Base-by-base conservation (phyloP, 2,797 vertebrate genomes). In the Oryzias sinensis region DNA sequence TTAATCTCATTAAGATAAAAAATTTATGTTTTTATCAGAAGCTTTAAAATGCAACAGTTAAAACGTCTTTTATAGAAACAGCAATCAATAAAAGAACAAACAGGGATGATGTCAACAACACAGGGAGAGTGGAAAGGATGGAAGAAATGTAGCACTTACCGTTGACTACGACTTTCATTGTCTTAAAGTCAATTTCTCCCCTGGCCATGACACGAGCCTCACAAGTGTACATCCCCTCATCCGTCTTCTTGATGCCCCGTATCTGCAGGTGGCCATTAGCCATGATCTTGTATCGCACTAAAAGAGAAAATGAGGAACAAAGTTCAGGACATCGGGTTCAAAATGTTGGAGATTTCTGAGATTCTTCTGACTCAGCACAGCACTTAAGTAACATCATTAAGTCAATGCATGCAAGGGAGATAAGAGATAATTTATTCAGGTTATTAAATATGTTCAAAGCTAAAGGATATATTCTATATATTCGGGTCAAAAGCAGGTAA, bases 251-350 rank as follows among this genome's bases (percentile, higher is more conserved):
- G 87, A 99, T 96, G 73, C 93, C 87, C 2, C 92, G 92, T 84
- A 99, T 98, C 88, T 94, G 94, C 77, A 99, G 93, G 91, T 97
- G 97, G 91, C 94, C 94, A 77, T 95, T 97, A 68, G 80, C 72
- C 74, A 95, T 70, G 77, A 96, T 86, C 70, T 82, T 91, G 83
- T 94, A 98, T 8, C 97, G 92, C 56, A 95, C 97, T 99, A 16
- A 70, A 84, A 59, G 15, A 55, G 37, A 47, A 14, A 25, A 15
- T 8, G 15, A 20, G 54, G 24, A 46, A 6, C 60, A 25, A 58
- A 45, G 55, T 33, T 33, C 33, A 33, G 9, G 33, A 33, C 33
- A 9, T 33, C 2, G 14, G 33, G 0, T 52, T 56, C 16, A 46
- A 55, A 18, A 41, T 18, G n/a, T 14, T 33, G 17, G n/a, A 42